Evolutionary conservation across 2,888 invertebrate genomes (phyloP), one percentile per base, ranked within the genome.

Genomic region (Panzeria rudis): DNA sequence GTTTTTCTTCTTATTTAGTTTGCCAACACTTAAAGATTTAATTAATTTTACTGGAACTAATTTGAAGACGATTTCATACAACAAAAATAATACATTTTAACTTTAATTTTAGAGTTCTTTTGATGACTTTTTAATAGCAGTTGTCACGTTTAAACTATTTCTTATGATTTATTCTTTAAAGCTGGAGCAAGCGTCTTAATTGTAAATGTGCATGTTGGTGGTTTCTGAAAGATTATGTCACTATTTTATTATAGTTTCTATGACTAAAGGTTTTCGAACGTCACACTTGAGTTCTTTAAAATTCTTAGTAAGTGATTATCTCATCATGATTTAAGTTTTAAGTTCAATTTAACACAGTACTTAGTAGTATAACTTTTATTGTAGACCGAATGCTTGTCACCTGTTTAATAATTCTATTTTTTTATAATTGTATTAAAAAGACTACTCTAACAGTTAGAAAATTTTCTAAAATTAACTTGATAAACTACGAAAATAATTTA

Each of bases 11-110:
- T 71, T 56, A 41, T 44, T n/a, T 25, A 38, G 20, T 41, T 54
- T 52, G 23, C 50, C 20, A 59, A 32, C 20, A 11, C 3, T 61
- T 5, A 15, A 38, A 73, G n/a, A 35, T 50, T 75, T 72, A 68
- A 61, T 80, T 72, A 68, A 66, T 23, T 69, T 81, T 78, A 78
- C 50, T 81, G 47, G 72, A 84, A 81, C 73, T 84, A 73, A 78
- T 78, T 80, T 66, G 79, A 25, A 73, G 44, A 72, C 56, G 20
- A 38, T 25, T 38, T 52, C 17, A n/a, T n/a, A 54, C 17, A 59
- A 35, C 11, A 38, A 52, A 35, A 56, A n/a, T n/a, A n/a, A n/a
- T n/a, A n/a, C n/a, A n/a, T n/a, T n/a, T n/a, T n/a, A n/a, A n/a
- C n/a, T n/a, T n/a, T 54, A 15, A 0, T 9, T 13, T 9, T 52